These are phyloP conservation scores for Uromys caudimaculatus DNA, from an alignment of 2,797 vertebrate species.

Conservation along the genomic window DNA sequence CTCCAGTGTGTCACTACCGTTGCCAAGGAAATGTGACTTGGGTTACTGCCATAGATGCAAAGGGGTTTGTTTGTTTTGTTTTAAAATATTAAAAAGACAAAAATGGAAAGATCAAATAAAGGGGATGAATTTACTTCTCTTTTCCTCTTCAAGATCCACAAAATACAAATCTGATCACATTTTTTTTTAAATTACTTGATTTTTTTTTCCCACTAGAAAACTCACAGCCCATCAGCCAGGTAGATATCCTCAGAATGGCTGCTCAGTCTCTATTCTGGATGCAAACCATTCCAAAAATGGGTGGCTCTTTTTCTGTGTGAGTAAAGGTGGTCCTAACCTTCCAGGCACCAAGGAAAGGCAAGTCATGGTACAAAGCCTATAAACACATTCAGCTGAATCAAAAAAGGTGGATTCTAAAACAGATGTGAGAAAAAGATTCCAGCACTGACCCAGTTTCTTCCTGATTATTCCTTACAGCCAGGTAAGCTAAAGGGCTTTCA, in stretches of 20 bases:
- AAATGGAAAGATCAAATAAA: conserved; percentile 68
- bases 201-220: background rate
- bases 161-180: conserved; percentile 48
- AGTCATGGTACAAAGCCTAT: background rate
- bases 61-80: conserved; percentile 65
- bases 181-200: background rate
- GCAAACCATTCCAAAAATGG: background rate
- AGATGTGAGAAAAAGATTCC: conserved; percentile 27
- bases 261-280: background rate
- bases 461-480: background rate
- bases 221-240: background rate
- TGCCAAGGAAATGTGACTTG: conserved; percentile 78
- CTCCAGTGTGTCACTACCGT: conserved; percentile 61
- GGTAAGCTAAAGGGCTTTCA: conserved; percentile 15
- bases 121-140: conserved; percentile 17
- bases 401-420: conserved; percentile 16
- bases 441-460: background rate
- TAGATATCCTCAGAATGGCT: background rate
- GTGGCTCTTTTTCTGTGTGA: background rate
- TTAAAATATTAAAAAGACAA: conserved; percentile 75
- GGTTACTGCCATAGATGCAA: conserved; percentile 59
- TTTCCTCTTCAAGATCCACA: conserved; percentile 44
- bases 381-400: background rate
- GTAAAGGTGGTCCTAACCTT: background rate
- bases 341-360: background rate